A percentile compares a stretch with the other conserved stretches of the same genome.
phyloP scores from a whole-genome alignment of 2,113 vertebrate species.

The mouse (Mus musculus) region GRCm39 chr4:106527001-106527500 shows the following conservation, averaged over 20 bases:
- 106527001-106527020: neutral
- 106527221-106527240: neutral
- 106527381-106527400: slow-evolving; percentile 19
- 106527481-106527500: neutral
- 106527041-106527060: slow-evolving; percentile 21
- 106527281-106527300: neutral
- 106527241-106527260: slow-evolving; percentile 16
- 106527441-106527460: neutral
- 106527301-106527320: neutral
- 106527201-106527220: neutral
- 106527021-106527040: neutral
- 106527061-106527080: neutral
- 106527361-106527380: neutral
- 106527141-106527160: neutral
- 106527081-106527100: slow-evolving; percentile 28
- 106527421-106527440: neutral
- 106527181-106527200: neutral
- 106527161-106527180: neutral
- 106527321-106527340: neutral
- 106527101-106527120: neutral
- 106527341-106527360: neutral
- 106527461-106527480: neutral
- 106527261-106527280: neutral
- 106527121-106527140: neutral
- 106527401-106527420: neutral